These are phyloP conservation scores for Eolophus roseicapilla DNA, from an alignment of 2,113 vertebrate species.

Conservation along the genomic window DNA sequence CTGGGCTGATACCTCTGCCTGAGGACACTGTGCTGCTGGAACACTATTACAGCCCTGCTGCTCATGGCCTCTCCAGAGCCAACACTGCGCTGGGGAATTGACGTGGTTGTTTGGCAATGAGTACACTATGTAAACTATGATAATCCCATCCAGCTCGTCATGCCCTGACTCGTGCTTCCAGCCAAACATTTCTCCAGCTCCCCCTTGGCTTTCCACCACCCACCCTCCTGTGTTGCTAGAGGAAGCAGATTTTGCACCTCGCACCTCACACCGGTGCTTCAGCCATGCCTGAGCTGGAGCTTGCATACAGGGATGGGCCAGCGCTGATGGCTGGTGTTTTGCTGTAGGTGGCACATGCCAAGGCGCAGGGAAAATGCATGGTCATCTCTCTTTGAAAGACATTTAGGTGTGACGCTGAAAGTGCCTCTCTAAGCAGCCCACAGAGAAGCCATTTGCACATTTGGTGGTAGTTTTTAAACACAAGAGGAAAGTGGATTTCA, in stretches of 20 bases:
- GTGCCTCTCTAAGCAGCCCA: neutral
- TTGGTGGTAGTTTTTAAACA: neutral
- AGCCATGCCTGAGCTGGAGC: neutral
- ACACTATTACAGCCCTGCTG: neutral
- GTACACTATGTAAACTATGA: conserved; percentile 39
- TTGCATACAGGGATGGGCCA: neutral
- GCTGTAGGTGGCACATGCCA: neutral
- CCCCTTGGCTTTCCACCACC: neutral
- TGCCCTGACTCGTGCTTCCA: neutral
- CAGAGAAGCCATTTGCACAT: neutral
- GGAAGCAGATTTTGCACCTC: neutral
- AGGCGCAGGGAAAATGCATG: neutral
- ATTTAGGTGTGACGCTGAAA: neutral
- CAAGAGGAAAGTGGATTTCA: neutral
- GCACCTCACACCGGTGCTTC: neutral
- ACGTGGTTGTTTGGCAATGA: neutral
- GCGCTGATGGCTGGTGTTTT: rapidly evolving
- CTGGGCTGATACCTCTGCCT: neutral
- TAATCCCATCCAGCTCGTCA: neutral
- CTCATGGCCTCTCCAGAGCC: neutral
- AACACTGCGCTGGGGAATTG: rapidly evolving
- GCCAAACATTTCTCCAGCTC: neutral
- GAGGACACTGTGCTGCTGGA: neutral
- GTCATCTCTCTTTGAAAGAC: neutral
- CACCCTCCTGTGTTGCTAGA: neutral